These are phyloP conservation scores for Chesias legatella DNA, from an alignment of 2,888 invertebrate genomes.

Conservation along the genomic window DNA sequence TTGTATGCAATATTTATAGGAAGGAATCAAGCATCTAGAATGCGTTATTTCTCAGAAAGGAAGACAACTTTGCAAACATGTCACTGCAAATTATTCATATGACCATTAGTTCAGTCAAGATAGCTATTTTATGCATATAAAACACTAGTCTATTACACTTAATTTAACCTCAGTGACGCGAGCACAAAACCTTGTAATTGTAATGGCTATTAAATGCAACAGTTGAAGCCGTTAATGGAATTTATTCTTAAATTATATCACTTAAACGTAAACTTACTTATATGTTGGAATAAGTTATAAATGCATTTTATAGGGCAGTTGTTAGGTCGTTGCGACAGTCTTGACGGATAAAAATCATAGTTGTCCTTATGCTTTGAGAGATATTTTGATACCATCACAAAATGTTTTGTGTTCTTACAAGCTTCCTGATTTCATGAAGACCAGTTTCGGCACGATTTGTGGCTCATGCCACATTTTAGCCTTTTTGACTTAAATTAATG, in stretches of 20 bases:
- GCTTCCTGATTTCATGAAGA: too few relatives aligned
- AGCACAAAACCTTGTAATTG: constrained; percentile 8
- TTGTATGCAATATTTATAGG: constrained; percentile 41
- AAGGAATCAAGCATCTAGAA: constrained; percentile 22
- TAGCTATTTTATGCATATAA: constrained; percentile 28
- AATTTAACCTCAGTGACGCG: constrained; percentile 20
- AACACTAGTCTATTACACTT: constrained; percentile 16
- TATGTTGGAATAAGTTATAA: constrained; percentile 31
- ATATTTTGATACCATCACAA: constrained; percentile 8
- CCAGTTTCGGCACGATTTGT: too few relatives aligned
- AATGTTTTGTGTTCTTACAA: too few relatives aligned
- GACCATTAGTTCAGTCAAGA: constrained; percentile 34
- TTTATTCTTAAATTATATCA: constrained; percentile 17
- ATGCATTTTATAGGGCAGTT: constrained; percentile 26
- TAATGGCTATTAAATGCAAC: constrained; percentile 3
- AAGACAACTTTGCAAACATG: constrained; percentile 36
- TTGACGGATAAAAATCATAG: constrained; percentile 20
- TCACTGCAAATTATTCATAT: constrained; percentile 33
- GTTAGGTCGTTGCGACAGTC: constrained; percentile 5
- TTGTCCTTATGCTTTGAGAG: constrained; percentile 23
- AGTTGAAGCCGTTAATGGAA: constrained; percentile 8
- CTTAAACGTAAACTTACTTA: constrained; percentile 19
- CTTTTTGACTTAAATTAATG: too few relatives aligned
- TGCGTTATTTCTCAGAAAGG: constrained; percentile 31
- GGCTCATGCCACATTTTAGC: too few relatives aligned